A percentile compares a stretch with the other conserved stretches of the same genome.
phyloP scores from a whole-genome alignment of 1,140 invertebrate species.

The Leptinotarsa texana region DNA sequence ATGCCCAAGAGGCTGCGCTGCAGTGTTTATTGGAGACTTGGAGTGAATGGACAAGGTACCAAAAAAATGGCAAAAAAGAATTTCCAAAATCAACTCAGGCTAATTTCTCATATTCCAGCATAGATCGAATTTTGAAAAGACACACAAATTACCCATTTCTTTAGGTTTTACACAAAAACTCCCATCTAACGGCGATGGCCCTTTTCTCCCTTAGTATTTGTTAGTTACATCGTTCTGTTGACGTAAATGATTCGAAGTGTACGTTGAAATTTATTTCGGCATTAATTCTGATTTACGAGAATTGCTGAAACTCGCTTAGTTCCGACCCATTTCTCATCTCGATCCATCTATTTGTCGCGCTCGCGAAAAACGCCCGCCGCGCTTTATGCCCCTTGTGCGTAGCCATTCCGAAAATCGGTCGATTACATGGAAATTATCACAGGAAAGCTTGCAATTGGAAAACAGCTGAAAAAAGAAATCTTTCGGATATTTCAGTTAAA shows the following conservation, averaged over 20 bases:
- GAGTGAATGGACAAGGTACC: no score
- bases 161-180: no score
- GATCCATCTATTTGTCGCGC: constrained; percentile 45
- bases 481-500: no score
- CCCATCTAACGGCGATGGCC: not conserved
- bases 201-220: constrained; percentile 13
- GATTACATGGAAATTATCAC: constrained; percentile 1
- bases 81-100: no score
- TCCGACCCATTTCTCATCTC: constrained; percentile 47
- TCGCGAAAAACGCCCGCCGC: constrained; percentile 19
- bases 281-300: constrained; percentile 50
- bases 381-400: not conserved
- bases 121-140: no score
- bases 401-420: not conserved
- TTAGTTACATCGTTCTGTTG: constrained; percentile 21
- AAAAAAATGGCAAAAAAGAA: no score
- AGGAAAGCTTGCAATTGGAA: no score
- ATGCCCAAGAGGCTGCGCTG: no score
- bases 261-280: constrained; percentile 45
- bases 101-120: no score
- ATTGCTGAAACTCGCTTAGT: constrained; percentile 43
- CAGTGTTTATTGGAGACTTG: no score
- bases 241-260: constrained; percentile 47
- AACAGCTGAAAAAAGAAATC: no score
- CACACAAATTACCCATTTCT: no score